Conservation (phyloP, 2,113 vertebrate species). For the Dinomys branickii region DNA sequence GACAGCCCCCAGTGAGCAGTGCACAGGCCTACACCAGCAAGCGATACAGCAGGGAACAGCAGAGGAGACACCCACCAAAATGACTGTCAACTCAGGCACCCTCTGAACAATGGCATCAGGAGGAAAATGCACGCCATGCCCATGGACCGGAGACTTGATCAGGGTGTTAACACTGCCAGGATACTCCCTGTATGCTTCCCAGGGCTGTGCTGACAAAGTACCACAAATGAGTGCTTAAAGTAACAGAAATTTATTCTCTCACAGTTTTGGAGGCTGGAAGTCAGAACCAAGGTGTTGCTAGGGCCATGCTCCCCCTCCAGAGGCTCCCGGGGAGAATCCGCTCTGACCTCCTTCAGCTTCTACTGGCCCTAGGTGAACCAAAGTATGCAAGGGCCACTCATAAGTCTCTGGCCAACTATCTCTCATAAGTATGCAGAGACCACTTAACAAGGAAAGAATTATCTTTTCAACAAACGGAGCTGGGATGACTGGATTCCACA, state of each 20-base stretch:
- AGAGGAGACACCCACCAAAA: background rate
- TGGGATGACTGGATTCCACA: background rate
- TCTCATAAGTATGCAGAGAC: background rate
- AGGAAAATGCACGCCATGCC: background rate
- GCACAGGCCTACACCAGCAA: background rate
- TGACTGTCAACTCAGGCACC: background rate
- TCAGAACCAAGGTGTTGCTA: background rate
- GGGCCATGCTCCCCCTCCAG: background rate
- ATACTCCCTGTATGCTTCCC: background rate
- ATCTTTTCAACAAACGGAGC: background rate
- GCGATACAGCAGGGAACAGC: background rate
- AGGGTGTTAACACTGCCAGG: background rate
- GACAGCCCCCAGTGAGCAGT: background rate
- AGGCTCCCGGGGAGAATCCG: background rate
- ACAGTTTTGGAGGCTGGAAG: background rate
- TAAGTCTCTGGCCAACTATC: background rate
- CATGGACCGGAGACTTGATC: background rate
- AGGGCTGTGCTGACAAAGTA: background rate
- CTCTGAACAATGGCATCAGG: too few species aligned
- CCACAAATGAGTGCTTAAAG: background rate
- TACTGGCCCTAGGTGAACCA: background rate
- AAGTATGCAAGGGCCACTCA: too few species aligned
- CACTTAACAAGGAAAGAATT: background rate
- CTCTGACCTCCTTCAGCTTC: background rate
- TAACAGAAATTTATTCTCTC: background rate